Percentiles rank a stretch among this genome's conserved stretches.
Evolutionary conservation across 2,888 invertebrate genomes (phyloP).

Genomic region (Leptinotarsa tumamoca): DNA sequence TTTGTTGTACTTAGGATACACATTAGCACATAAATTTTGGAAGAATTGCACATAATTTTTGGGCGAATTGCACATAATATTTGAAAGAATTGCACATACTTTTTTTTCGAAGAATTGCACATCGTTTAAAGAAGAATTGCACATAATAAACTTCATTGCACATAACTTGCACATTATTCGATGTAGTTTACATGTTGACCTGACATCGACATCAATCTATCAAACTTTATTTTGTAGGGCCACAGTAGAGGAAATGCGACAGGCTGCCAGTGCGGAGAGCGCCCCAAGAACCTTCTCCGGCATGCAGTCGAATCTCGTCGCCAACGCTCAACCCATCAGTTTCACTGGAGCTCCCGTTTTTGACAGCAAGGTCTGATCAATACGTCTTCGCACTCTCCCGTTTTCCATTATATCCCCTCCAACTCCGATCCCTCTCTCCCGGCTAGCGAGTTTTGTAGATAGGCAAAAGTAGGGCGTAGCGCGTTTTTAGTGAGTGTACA

Average conservation of each 20-base stretch:
- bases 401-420: slow-evolving; percentile 22
- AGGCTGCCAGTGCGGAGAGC: slow-evolving; percentile 71
- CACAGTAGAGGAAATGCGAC: slow-evolving; percentile 83
- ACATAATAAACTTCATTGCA: neutral
- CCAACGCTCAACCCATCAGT: slow-evolving; percentile 85
- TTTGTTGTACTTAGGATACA: neutral
- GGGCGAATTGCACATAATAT: neutral
- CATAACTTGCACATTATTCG: neutral
- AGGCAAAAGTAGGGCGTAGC: neutral
- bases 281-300: slow-evolving; percentile 67
- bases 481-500: slow-evolving; percentile 1
- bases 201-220: too few species aligned
- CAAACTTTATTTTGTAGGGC: slow-evolving; percentile 70
- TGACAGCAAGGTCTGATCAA: slow-evolving; percentile 75
- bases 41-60: neutral
- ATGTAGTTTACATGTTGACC: neutral
- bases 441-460: slow-evolving; percentile 10
- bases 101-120: neutral
- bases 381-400: slow-evolving; percentile 26
- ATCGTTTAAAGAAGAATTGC: neutral
- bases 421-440: neutral
- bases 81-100: too few species aligned
- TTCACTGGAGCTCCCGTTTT: slow-evolving; percentile 77
- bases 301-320: slow-evolving; percentile 81
- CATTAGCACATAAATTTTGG: neutral